phyloP scores from a whole-genome alignment of 2,888 invertebrate species.

The Elegia similella region DNA sequence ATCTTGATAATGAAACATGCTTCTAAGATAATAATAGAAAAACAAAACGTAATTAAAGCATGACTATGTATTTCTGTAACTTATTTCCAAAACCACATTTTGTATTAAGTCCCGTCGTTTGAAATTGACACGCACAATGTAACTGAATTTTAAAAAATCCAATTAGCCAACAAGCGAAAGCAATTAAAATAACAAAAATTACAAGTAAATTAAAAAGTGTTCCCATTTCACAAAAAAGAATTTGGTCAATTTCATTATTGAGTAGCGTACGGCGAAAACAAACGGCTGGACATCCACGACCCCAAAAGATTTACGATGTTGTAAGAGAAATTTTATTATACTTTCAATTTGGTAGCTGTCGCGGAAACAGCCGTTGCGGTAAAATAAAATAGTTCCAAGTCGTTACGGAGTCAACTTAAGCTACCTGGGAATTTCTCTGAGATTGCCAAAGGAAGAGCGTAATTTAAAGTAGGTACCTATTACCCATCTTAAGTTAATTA shows the following conservation, averaged over 20 bases:
- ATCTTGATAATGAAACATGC: too few species aligned
- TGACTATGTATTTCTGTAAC: too few species aligned
- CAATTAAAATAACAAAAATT: background rate
- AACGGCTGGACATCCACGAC: constrained; percentile 49
- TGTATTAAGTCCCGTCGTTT: too few species aligned
- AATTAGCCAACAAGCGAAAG: too few species aligned
- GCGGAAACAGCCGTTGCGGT: constrained; percentile 40
- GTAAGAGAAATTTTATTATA: constrained; percentile 59
- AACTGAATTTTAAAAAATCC: too few species aligned
- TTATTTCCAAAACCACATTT: too few species aligned
- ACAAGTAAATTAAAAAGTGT: background rate
- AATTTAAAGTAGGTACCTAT: constrained; percentile 45
- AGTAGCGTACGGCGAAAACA: constrained; percentile 43
- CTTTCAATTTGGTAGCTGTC: constrained; percentile 54
- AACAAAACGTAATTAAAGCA: too few species aligned
- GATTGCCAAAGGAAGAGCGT: constrained; percentile 45
- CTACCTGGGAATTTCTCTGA: constrained; percentile 39
- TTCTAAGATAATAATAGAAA: too few species aligned
- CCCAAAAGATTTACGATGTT: constrained; percentile 60
- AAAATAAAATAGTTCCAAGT: constrained; percentile 38
- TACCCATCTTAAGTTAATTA: constrained; percentile 55
- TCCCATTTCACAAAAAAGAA: constrained; percentile 21
- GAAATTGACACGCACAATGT: too few species aligned
- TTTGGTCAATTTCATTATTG: constrained; percentile 32
- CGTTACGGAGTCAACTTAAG: constrained; percentile 26